Conservation (phyloP, 2,888 invertebrate species). For the Hermodice carunculata region DNA sequence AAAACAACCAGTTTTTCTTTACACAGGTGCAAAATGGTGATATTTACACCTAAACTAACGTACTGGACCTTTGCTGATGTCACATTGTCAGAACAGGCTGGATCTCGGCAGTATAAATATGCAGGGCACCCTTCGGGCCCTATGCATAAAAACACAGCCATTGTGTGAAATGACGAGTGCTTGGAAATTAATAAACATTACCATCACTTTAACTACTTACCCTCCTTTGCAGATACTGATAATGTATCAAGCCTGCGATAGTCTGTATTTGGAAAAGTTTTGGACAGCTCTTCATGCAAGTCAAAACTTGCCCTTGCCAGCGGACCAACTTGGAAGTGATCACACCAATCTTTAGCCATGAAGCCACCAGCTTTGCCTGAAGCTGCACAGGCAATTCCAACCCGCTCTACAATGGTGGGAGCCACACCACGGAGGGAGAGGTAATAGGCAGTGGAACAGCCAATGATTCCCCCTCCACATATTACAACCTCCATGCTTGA, state of each 20-base stretch:
- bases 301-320: constrained; percentile 38
- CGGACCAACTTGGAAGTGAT: constrained; percentile 17
- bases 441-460: constrained; percentile 91
- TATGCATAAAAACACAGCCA: too few species aligned
- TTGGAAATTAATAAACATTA: too few species aligned
- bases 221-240: constrained; percentile 17
- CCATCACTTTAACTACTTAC: background rate
- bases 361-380: constrained; percentile 43
- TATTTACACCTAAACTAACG: too few species aligned
- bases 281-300: constrained; percentile 35
- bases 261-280: constrained; percentile 22
- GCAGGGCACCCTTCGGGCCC: too few species aligned
- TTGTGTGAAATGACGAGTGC: too few species aligned
- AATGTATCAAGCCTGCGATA: constrained; percentile 33
- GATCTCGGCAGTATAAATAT: too few species aligned
- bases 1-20: too few species aligned
- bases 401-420: constrained; percentile 35
- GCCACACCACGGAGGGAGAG: constrained; percentile 81
- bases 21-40: too few species aligned
- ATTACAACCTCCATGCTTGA: constrained; percentile 76
- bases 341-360: constrained; percentile 41
- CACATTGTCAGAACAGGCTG: too few species aligned
- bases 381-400: constrained; percentile 42
- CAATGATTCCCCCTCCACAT: constrained; percentile 92
- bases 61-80: too few species aligned